Evolutionary conservation across 2,888 invertebrate genomes (phyloP).

Genomic region (Kryphioiulus occultus): DNA sequence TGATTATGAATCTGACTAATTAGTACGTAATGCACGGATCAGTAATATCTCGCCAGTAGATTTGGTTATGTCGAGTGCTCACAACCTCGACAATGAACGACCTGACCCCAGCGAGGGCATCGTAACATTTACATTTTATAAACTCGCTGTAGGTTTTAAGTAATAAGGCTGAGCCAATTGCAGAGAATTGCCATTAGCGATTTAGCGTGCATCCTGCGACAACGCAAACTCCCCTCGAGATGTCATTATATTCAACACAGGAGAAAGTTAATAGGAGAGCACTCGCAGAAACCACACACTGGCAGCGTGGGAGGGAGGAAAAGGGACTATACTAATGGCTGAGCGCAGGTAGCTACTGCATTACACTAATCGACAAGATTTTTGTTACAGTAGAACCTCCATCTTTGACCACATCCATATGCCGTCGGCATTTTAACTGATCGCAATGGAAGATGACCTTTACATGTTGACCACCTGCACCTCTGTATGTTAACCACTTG

Average conservation of each 20-base stretch:
- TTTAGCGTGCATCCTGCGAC: background rate
- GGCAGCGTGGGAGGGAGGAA: background rate
- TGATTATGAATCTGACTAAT: too few species aligned
- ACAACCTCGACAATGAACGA: background rate
- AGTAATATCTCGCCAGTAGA: too few species aligned
- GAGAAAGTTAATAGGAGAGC: background rate
- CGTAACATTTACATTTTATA: background rate
- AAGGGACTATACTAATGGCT: background rate
- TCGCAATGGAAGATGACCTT: too few species aligned
- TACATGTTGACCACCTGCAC: too few species aligned
- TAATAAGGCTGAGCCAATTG: background rate
- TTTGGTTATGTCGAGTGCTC: too few species aligned
- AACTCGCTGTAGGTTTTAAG: background rate
- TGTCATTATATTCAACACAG: slow-evolving; percentile 20
- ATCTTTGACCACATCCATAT: too few species aligned
- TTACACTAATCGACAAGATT: too few species aligned
- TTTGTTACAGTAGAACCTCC: too few species aligned
- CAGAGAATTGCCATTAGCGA: background rate
- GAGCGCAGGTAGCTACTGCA: background rate
- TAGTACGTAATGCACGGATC: too few species aligned
- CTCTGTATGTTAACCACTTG: too few species aligned
- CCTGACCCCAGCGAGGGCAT: background rate
- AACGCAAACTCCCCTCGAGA: background rate
- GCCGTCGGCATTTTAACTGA: too few species aligned
- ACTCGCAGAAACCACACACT: slow-evolving; percentile 1